A percentile compares a stretch with the other conserved stretches of the same genome.
Evolutionary conservation across 1,140 invertebrate genomes (phyloP).

Genomic region (Drosophila orena): DNA sequence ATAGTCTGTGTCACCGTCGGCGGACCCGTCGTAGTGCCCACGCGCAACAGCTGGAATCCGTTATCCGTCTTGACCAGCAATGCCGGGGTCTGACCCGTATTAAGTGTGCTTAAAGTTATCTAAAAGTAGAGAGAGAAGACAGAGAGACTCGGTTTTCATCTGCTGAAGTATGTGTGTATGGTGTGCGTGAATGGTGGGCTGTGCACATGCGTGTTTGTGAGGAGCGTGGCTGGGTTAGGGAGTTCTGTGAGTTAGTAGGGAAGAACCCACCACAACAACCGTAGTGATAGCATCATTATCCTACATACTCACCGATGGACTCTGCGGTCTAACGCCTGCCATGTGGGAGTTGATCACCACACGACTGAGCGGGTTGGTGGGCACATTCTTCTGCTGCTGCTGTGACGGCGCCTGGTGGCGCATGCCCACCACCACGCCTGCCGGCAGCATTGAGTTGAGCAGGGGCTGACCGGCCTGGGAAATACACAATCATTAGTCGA

Average conservation of each 20-base stretch:
- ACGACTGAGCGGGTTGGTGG: conserved; percentile 88
- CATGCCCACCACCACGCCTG: conserved; percentile 94
- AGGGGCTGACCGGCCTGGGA: conserved; percentile 77
- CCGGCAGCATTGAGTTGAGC: conserved; percentile 87
- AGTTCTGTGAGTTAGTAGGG: conserved; percentile 62
- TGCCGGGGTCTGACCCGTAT: conserved; percentile 92
- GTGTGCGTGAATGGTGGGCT: conserved; percentile 6
- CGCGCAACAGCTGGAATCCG: conserved; percentile 95
- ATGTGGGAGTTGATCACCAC: conserved; percentile 93
- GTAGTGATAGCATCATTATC: neutral
- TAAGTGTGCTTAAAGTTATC: conserved; percentile 94
- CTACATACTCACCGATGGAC: conserved; percentile 89
- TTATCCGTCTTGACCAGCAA: conserved; percentile 97
- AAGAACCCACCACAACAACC: conserved; percentile 66
- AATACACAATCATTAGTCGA: conserved; percentile 19
- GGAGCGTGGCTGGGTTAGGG: conserved; percentile 26
- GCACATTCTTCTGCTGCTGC: conserved; percentile 90
- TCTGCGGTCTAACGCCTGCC: conserved; percentile 91
- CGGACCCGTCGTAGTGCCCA: conserved; percentile 89
- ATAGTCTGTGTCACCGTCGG: conserved; percentile 85
- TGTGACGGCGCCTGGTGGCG: conserved; percentile 88
- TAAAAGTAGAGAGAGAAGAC: conserved; percentile 84
- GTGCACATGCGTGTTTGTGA: conserved; percentile 20
- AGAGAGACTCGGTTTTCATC: conserved; percentile 50
- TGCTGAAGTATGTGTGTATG: conserved; percentile 23